Percentiles rank a stretch among this genome's conserved stretches.
Evolutionary conservation across 2,797 vertebrate species (phyloP).

Genomic region (Chloroceryle amazona): DNA sequence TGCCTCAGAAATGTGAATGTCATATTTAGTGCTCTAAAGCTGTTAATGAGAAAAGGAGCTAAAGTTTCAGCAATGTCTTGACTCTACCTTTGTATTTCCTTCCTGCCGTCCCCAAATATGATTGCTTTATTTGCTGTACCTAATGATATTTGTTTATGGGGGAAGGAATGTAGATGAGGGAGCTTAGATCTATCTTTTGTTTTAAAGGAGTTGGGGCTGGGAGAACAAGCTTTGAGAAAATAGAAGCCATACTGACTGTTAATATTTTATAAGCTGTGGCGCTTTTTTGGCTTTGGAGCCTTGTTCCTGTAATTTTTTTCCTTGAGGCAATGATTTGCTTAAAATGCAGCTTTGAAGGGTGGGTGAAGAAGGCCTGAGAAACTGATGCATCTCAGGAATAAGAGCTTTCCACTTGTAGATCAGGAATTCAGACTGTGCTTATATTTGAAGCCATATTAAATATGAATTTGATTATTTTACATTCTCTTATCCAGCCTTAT

Average conservation of each 20-base stretch:
- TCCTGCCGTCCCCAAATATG: neutral
- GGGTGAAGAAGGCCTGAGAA: neutral
- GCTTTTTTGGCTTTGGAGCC: neutral
- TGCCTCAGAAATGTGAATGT: neutral
- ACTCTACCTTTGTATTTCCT: neutral
- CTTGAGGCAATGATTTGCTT: neutral
- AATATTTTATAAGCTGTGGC: neutral
- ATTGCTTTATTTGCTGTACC: neutral
- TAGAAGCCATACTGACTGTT: neutral
- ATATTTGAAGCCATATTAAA: neutral
- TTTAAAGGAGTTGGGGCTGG: neutral
- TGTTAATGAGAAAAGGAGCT: neutral
- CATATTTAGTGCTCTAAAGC: neutral
- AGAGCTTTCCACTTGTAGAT: neutral
- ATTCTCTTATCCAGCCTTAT: neutral
- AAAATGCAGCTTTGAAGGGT: neutral
- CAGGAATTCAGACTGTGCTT: neutral
- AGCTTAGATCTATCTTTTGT: neutral
- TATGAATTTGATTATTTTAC: neutral
- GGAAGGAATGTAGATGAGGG: neutral
- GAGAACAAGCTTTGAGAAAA: neutral
- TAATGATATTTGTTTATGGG: neutral
- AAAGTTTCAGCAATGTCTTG: neutral
- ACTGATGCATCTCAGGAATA: neutral
- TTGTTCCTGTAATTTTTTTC: neutral